Evolutionary conservation across 2,113 vertebrate species (phyloP).

Genomic region (Corythornis vintsioides): DNA sequence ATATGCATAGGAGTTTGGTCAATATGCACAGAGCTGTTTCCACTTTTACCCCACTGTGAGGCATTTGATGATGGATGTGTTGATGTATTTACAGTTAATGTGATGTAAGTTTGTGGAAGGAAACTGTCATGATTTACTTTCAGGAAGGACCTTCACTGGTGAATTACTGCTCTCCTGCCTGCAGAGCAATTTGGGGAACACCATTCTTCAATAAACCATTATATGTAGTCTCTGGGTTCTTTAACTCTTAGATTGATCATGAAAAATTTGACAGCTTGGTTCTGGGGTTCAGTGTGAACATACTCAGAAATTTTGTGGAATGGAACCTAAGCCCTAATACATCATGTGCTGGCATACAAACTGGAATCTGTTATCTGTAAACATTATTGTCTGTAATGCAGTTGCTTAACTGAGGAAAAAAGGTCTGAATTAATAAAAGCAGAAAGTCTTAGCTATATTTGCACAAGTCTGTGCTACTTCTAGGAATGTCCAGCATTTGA

Average conservation of each 20-base stretch:
- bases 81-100: background rate
- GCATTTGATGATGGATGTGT: background rate
- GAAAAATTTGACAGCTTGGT: background rate
- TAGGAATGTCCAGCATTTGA: background rate
- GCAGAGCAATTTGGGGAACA: background rate
- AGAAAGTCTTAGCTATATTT: background rate
- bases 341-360: background rate
- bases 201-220: background rate
- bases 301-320: background rate
- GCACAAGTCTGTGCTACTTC: background rate
- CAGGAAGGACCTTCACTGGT: background rate
- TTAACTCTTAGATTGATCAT: background rate
- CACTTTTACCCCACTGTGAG: background rate
- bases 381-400: conserved; percentile 21
- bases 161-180: background rate
- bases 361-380: conserved; percentile 39
- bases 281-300: background rate
- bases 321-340: background rate
- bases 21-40: background rate
- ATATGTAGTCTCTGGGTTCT: background rate
- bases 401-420: background rate
- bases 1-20: background rate
- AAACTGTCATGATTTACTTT: background rate
- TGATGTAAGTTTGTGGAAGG: background rate
- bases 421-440: background rate